Percentiles rank a stretch among this genome's conserved stretches.
Evolutionary conservation across 2,797 vertebrate genomes (phyloP).

Genomic region (Propithecus perrieri): DNA sequence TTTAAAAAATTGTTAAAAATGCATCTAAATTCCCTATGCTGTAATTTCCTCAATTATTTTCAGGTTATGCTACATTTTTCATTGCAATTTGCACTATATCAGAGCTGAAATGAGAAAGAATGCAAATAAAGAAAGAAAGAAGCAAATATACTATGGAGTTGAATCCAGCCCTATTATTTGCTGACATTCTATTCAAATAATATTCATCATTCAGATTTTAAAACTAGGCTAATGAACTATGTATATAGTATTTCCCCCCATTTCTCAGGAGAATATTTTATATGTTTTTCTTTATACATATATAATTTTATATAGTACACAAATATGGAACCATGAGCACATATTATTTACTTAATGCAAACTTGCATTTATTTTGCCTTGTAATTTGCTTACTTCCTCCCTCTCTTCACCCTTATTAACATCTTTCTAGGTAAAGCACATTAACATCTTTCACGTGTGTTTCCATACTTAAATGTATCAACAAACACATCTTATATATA

Average conservation of each 20-base stretch:
- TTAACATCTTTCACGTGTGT: background rate
- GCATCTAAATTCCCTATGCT: background rate
- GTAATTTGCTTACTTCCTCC: background rate
- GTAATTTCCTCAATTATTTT: slow-evolving; percentile 18
- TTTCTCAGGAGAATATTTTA: background rate
- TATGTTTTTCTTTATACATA: background rate
- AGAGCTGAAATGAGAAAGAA: background rate
- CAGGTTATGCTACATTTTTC: background rate
- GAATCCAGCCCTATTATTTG: background rate
- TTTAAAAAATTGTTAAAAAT: background rate
- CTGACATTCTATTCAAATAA: background rate
- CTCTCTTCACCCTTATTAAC: background rate
- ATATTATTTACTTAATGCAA: background rate
- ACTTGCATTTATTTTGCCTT: background rate
- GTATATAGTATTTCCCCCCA: background rate
- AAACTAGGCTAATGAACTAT: background rate
- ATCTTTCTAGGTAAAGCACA: background rate
- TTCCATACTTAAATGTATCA: background rate
- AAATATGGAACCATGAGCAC: background rate
- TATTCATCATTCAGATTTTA: background rate
- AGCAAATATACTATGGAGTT: background rate
- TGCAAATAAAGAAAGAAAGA: background rate
- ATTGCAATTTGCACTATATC: background rate
- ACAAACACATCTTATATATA: background rate
- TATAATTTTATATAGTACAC: background rate